A percentile compares a stretch with the other conserved stretches of the same genome.
phyloP scores from a whole-genome alignment of 1,140 invertebrate genomes.

The Brachionus asplanchnoidis region DNA sequence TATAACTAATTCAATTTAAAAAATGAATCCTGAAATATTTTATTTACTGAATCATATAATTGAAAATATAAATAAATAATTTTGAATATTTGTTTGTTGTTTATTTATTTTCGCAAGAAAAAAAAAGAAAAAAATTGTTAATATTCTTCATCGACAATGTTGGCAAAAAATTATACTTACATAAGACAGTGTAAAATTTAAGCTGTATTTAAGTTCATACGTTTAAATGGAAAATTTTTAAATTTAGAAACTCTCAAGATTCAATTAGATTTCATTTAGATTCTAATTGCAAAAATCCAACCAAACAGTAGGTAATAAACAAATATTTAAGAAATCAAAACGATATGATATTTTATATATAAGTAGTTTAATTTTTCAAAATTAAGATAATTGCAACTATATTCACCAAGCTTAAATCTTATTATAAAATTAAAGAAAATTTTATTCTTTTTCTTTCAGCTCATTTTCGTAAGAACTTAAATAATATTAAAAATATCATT shows the following conservation, averaged over 20 bases:
- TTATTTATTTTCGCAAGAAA: neutral
- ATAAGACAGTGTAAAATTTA: neutral
- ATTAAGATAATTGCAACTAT: too few species aligned
- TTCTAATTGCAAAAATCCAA: neutral
- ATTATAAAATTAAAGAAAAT: too few species aligned
- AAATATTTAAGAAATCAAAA: neutral
- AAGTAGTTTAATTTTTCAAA: too few species aligned
- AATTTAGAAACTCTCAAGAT: neutral
- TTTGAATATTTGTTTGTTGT: neutral
- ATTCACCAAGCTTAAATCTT: too few species aligned
- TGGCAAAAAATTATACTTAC: neutral
- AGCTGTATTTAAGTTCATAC: neutral
- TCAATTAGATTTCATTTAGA: neutral
- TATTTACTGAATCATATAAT: neutral
- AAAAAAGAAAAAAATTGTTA: neutral
- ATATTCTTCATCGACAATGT: neutral
- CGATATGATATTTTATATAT: neutral
- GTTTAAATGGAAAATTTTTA: neutral
- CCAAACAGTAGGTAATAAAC: neutral
- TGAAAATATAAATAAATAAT: neutral
- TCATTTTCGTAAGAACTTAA: too few species aligned
- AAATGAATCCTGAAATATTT: neutral
- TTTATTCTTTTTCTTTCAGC: too few species aligned
- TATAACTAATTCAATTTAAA: neutral
- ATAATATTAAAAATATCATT: too few species aligned